These are phyloP conservation scores for Drosophila watanabei DNA, from an alignment of 1,140 invertebrate species.

Conservation along the genomic window DNA sequence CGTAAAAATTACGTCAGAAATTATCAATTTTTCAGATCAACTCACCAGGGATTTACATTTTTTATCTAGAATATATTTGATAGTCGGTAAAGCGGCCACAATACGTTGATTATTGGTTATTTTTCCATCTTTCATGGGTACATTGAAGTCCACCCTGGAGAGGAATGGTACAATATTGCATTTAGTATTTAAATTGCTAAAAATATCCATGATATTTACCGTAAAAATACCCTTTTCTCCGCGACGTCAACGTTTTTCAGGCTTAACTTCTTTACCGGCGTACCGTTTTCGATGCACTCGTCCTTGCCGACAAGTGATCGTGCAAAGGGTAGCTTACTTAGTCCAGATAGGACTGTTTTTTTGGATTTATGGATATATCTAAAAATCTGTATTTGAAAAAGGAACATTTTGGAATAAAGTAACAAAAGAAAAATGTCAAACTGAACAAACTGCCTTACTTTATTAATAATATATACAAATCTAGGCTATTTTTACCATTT, in stretches of 20 bases:
- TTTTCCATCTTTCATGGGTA: constrained; percentile 97
- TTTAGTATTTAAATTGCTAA: constrained; percentile 5
- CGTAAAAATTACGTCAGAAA: neutral
- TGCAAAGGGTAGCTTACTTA: neutral
- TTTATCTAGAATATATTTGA: constrained; percentile 97
- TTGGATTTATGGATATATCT: neutral
- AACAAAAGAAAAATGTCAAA: neutral
- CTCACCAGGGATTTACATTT: constrained; percentile 94
- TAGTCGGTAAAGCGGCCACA: constrained; percentile 96
- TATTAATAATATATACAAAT: neutral
- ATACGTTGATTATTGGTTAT: constrained; percentile 99
- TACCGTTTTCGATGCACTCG: neutral
- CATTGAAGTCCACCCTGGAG: constrained; percentile 98
- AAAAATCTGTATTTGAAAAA: neutral
- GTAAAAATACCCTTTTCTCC: constrained; percentile 93
- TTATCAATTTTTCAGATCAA: neutral
- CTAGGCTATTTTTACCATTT: neutral
- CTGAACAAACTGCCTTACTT: neutral
- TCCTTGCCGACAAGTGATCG: neutral
- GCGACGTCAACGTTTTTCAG: constrained; percentile 91
- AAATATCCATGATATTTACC: constrained; percentile 86
- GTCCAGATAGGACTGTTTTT: neutral
- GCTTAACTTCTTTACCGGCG: constrained; percentile 90
- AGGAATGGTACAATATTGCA: neutral
- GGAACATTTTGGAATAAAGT: neutral